Conservation (phyloP, 2,113 vertebrate species). For the Ifrita kowaldi region DNA sequence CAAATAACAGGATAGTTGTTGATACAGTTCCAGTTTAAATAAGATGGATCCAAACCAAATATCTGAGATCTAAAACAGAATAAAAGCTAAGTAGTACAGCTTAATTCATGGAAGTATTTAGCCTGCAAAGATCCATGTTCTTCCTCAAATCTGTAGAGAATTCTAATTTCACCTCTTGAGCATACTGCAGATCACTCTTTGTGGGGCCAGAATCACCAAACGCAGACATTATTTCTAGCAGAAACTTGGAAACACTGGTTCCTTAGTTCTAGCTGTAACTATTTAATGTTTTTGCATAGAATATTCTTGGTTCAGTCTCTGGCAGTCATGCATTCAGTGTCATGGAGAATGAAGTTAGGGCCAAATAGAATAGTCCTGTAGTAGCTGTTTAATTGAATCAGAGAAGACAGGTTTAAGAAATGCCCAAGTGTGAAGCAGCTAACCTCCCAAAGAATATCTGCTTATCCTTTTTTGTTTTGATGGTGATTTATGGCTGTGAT, state of each 20-base stretch:
- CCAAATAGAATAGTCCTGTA: not conserved
- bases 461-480: not conserved
- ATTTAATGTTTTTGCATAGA: not conserved
- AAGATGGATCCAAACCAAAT: not conserved
- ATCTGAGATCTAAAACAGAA: not conserved
- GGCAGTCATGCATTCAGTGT: not conserved
- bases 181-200: not conserved
- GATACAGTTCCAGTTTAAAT: not conserved
- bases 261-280: not conserved
- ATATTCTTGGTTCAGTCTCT: not conserved
- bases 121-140: not conserved
- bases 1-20: not conserved
- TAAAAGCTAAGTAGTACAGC: not conserved
- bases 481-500: not conserved
- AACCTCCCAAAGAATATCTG: not conserved
- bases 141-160: not conserved
- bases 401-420: not conserved
- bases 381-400: not conserved
- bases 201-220: not conserved
- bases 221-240: not conserved
- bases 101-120: not conserved
- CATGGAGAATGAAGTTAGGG: not conserved
- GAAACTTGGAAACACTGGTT: not conserved
- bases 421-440: not conserved
- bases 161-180: not conserved